phyloP scores from a whole-genome alignment of 2,797 vertebrate genomes.

The Danio kyathit region DNA sequence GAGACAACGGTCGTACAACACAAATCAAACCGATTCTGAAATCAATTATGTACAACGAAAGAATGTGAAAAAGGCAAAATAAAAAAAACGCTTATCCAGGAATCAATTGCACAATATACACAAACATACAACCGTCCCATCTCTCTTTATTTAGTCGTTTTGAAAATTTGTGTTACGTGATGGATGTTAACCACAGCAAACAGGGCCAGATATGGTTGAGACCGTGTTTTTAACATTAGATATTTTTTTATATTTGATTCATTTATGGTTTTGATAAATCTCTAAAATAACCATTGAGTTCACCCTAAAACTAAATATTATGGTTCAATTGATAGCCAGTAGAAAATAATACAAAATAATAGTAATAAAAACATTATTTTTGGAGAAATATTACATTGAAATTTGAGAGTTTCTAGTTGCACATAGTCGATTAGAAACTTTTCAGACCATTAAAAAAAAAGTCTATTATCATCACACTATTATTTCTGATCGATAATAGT shows the following conservation, averaged over 20 bases:
- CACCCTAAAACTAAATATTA: neutral
- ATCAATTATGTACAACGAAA: slow-evolving; percentile 74
- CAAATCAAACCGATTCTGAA: slow-evolving; percentile 67
- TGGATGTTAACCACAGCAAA: slow-evolving; percentile 10
- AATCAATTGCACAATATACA: slow-evolving; percentile 68
- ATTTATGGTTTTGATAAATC: neutral
- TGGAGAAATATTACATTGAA: neutral
- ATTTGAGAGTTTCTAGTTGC: neutral
- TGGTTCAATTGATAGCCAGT: neutral
- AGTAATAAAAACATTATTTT: neutral
- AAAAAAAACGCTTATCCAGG: slow-evolving; percentile 66
- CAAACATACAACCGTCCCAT: slow-evolving; percentile 14
- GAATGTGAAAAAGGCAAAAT: slow-evolving; percentile 55
- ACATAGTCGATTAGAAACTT: neutral
- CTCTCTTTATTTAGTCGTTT: slow-evolving; percentile 10
- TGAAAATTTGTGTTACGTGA: slow-evolving; percentile 1
- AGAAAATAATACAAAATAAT: neutral
- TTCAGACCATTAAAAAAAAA: no score
- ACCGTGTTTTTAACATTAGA: neutral
- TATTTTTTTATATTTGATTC: neutral
- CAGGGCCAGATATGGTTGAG: slow-evolving; percentile 15
- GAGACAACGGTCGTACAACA: slow-evolving; percentile 38
- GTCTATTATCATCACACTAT: no score
- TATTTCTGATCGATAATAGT: no score
- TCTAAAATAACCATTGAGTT: neutral